These are phyloP conservation scores for Hucho hucho DNA, from an alignment of 2,113 vertebrate genomes.

Conservation along the genomic window DNA sequence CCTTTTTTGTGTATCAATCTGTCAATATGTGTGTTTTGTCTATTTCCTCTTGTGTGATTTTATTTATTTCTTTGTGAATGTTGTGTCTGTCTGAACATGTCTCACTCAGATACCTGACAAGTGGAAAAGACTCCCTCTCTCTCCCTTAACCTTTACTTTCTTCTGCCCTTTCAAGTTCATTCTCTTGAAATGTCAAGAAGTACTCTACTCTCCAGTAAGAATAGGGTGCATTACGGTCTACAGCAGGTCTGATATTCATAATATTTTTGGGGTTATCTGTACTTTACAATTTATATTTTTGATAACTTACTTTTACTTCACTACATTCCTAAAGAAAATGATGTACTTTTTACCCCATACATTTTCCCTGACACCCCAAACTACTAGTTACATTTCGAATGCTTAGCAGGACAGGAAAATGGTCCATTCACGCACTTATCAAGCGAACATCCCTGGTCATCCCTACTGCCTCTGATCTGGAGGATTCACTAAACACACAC, in stretches of 20 bases:
- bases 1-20: neutral
- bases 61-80: neutral
- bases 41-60: neutral
- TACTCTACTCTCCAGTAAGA: constrained; percentile 1
- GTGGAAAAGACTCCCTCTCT: neutral
- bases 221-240: neutral
- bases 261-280: no score
- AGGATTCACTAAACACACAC: no score
- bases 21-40: neutral
- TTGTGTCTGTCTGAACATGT: neutral
- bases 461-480: no score
- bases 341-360: no score
- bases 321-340: no score
- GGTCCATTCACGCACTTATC: no score
- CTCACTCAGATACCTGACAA: neutral
- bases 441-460: no score
- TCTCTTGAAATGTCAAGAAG: neutral
- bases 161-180: neutral
- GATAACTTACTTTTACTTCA: no score
- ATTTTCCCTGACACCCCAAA: no score
- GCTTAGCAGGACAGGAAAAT: no score
- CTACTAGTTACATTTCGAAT: no score
- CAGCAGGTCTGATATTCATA: neutral
- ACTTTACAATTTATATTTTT: no score
- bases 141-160: neutral